Base-by-base conservation (phyloP, 2,113 vertebrate species). In the Mobula hypostoma region DNA sequence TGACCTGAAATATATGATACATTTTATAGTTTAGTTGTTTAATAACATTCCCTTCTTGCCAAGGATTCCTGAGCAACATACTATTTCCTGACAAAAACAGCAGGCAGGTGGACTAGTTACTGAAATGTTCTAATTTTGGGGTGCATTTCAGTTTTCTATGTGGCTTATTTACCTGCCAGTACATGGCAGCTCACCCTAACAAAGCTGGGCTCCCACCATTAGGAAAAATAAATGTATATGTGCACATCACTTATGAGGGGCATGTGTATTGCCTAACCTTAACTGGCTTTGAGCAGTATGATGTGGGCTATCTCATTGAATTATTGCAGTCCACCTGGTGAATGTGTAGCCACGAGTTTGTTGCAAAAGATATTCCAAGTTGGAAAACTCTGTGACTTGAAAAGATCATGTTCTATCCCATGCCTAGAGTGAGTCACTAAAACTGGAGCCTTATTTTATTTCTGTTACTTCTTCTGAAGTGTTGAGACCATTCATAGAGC, bases 1-100 rank as follows among this genome's bases (percentile, higher is more conserved):
- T n/a, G 27, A 90, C 61, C 61, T 90, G 85, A 90, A 90, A 90
- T 90, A 66, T 88, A 90, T 66, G n/a, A 90, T 90, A 3, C 29
- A 90, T 90, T n/a, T 90, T 90, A 24, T 61, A 68, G 17, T 90
- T 61, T 90, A 90, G n/a, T 90, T 88, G 15, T 88, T 66, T 66
- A 32, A 19, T 90, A 66, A 66, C 15, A 27, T 63, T 88, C 29
- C 27, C 58, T 9, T 87, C 83, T 90, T 6, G 12, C 15, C 15
- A 7, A 11, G 85, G 61, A n/a, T n/a, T 32, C 85, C 66, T 90
- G 29, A 63, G 11, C 27, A n/a, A n/a, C 9, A 63, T n/a, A n/a
- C 27, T 36, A 36, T 36, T 36, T 79, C 77, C 77, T 17, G 8
- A 36, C 61, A 29, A 63, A 87, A 15, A 63, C 12, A 85, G 58